These are phyloP conservation scores for Boulengeromyrus knoepffleri DNA, from an alignment of 2,113 vertebrate genomes.

Conservation along the genomic window DNA sequence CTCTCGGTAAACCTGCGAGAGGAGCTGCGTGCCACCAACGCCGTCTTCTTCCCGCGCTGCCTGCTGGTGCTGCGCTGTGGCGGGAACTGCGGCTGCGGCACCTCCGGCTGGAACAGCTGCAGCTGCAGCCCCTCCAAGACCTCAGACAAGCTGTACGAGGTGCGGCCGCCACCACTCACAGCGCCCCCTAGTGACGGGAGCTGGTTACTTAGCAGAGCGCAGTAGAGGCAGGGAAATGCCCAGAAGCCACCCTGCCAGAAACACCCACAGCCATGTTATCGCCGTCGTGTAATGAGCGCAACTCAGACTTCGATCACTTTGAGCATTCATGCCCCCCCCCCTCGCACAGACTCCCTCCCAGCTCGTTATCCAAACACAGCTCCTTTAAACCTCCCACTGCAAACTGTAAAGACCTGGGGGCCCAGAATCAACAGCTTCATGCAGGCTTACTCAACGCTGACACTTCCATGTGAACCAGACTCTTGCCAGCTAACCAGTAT, in stretches of 20 bases:
- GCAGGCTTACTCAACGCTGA: background rate
- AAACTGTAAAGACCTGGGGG: background rate
- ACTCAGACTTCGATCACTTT: background rate
- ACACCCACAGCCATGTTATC: background rate
- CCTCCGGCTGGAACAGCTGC: slow-evolving; percentile 77
- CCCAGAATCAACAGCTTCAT: background rate
- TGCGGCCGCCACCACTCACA: slow-evolving; percentile 36
- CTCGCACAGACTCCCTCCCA: background rate
- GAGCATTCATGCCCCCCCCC: background rate
- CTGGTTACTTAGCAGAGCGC: background rate
- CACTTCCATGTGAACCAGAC: background rate
- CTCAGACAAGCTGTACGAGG: slow-evolving; percentile 83
- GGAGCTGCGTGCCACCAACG: slow-evolving; percentile 77
- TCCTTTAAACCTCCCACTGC: background rate
- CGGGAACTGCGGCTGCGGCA: slow-evolving; percentile 88
- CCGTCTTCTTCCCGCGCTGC: slow-evolving; percentile 90
- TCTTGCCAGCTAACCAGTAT: background rate
- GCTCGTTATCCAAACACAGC: background rate
- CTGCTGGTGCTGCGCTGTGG: slow-evolving; percentile 90
- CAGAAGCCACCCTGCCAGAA: background rate
- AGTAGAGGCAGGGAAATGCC: background rate
- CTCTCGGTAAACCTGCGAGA: slow-evolving; percentile 86
- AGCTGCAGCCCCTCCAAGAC: slow-evolving; percentile 74
- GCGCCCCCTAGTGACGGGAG: background rate
- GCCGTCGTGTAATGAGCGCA: background rate